A percentile compares a stretch with the other conserved stretches of the same genome.
These are phyloP conservation scores for Empis stercorea DNA, from an alignment of 2,888 invertebrate species.

Conservation along the genomic window DNA sequence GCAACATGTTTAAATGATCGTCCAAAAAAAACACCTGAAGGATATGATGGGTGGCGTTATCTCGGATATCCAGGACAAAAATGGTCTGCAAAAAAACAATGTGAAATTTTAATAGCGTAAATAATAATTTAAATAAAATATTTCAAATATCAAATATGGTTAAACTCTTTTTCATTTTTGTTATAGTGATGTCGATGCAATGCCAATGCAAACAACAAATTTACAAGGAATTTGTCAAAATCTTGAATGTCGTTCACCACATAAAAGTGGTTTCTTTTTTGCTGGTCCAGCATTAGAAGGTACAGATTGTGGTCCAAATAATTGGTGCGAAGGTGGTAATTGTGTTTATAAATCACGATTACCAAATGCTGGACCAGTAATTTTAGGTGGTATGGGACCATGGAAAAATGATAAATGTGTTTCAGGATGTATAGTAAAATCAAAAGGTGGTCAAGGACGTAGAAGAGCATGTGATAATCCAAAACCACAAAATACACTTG, in stretches of 20 bases:
- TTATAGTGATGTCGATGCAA: conserved; percentile 53
- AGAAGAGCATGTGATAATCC: conserved; percentile 45
- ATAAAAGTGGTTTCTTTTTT: conserved; percentile 58
- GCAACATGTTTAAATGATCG: conserved; percentile 53
- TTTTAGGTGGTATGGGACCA: conserved; percentile 47
- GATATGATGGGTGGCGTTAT: conserved; percentile 49
- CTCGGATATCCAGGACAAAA: conserved; percentile 51
- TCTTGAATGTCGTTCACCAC: conserved; percentile 58
- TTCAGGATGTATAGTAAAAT: conserved; percentile 52
- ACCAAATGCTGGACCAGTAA: conserved; percentile 26
- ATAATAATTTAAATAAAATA: not conserved
- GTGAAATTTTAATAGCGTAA: conserved; percentile 47
- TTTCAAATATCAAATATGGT: not conserved
- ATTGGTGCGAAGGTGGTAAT: conserved; percentile 55
- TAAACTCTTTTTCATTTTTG: too few species aligned
- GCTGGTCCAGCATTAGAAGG: conserved; percentile 76
- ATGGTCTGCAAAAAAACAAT: conserved; percentile 64
- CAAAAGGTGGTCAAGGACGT: conserved; percentile 46
- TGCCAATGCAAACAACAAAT: conserved; percentile 34
- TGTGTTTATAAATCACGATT: conserved; percentile 38
- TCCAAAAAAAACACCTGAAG: conserved; percentile 36
- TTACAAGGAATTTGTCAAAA: conserved; percentile 46
- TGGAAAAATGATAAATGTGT: conserved; percentile 49
- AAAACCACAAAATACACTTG: conserved; percentile 38
- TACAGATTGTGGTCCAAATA: conserved; percentile 52